These are phyloP conservation scores for Phytoseiulus persimilis DNA, from an alignment of 2,888 invertebrate genomes.

Conservation along the genomic window DNA sequence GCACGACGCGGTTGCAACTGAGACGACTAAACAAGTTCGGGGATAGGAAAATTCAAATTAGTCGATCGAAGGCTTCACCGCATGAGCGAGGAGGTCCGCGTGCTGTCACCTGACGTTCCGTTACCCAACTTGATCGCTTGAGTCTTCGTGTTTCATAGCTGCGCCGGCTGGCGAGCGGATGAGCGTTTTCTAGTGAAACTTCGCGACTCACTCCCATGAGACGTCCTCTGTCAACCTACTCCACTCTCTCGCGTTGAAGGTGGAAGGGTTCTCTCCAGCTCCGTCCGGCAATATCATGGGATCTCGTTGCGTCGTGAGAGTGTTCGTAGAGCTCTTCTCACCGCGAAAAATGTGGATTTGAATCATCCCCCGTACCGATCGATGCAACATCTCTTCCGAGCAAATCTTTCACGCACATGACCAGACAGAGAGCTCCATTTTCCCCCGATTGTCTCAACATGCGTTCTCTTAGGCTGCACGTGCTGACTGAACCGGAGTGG, in stretches of 20 bases:
- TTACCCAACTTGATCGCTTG: too few species aligned
- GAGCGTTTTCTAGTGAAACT: too few species aligned
- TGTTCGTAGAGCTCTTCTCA: neutral
- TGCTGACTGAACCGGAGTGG: neutral
- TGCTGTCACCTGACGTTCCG: too few species aligned
- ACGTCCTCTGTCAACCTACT: neutral
- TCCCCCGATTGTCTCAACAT: neutral
- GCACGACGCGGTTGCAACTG: too few species aligned
- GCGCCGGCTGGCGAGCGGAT: too few species aligned
- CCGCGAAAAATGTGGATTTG: neutral
- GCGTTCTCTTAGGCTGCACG: neutral
- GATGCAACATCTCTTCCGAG: neutral
- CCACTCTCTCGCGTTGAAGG: neutral
- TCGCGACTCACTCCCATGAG: neutral
- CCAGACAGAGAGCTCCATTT: neutral
- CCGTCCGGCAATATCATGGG: conserved; percentile 16
- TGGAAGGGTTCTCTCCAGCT: neutral
- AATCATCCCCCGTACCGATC: neutral
- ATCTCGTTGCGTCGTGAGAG: neutral
- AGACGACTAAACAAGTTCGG: too few species aligned
- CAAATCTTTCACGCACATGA: neutral
- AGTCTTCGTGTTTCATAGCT: too few species aligned
- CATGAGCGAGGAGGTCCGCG: too few species aligned
- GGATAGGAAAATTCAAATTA: too few species aligned
- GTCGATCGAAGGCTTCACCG: too few species aligned